A percentile compares a stretch with the other conserved stretches of the same genome.
These are phyloP conservation scores for Amphimedon queenslandica DNA, from an alignment of 37 sponge, comb jelly and placozoan genomes.

Conservation along the genomic window DNA sequence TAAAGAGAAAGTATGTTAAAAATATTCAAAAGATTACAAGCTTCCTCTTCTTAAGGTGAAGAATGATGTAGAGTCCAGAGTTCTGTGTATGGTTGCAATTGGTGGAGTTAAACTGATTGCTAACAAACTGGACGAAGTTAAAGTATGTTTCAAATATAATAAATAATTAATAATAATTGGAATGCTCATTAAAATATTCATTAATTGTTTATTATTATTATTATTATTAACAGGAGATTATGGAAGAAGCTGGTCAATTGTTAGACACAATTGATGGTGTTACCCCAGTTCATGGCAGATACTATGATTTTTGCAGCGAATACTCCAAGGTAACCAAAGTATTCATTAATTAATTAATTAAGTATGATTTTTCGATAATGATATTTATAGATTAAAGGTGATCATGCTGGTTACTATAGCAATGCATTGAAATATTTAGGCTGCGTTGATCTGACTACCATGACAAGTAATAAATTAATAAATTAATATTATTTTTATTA, in stretches of 20 bases:
- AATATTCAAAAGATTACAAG: background rate
- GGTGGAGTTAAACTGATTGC: conserved; percentile 28
- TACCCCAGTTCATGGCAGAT: conserved; percentile 69
- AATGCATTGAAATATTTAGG: conserved; percentile 85
- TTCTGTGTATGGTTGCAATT: conserved; percentile 69
- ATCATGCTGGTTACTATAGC: conserved; percentile 67
- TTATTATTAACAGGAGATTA: conserved; percentile 21
- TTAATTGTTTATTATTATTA: background rate
- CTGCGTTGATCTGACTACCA: conserved; percentile 72
- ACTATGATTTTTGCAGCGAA: conserved; percentile 68
- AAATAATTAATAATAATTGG: background rate
- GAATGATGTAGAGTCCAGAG: conserved; percentile 42
- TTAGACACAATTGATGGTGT: conserved; percentile 66
- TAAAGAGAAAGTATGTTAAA: conserved; percentile 21
- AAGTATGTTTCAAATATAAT: conserved; percentile 24
- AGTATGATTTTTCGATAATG: background rate
- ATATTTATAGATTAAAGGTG: conserved; percentile 38
- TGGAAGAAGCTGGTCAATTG: conserved; percentile 42
- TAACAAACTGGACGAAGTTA: conserved; percentile 38
- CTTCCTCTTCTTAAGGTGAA: conserved; percentile 32
- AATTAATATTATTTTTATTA: background rate
- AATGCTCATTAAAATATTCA: background rate
- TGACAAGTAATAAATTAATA: conserved; percentile 32
- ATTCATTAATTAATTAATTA: no score
- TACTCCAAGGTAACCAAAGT: conserved; percentile 71